phyloP scores from a whole-genome alignment of 2,888 invertebrate species.

The Metacarcinus magister region DNA sequence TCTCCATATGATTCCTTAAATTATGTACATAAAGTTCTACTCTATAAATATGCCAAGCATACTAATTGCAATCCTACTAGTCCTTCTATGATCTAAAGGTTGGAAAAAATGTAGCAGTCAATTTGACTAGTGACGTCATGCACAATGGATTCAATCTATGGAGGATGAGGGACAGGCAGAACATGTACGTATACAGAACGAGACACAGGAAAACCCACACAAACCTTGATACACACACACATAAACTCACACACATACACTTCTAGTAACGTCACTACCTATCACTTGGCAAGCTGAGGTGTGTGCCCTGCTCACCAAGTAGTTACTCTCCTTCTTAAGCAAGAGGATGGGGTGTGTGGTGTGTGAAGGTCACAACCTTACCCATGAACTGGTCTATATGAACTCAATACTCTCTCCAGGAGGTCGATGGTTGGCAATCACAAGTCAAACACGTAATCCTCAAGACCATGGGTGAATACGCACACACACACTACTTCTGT shows the following conservation, averaged over 20 bases:
- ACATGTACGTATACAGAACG: neutral
- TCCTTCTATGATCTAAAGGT: neutral
- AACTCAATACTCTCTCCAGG: no score
- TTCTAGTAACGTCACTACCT: no score
- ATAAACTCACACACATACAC: neutral
- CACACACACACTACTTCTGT: no score
- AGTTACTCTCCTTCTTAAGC: no score
- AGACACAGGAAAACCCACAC: neutral
- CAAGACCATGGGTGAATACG: no score
- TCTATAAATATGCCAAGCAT: neutral
- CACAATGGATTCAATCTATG: neutral
- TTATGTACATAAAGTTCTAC: neutral
- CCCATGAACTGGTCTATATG: no score
- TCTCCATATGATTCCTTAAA: neutral
- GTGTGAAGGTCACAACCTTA: no score
- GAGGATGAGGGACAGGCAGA: neutral
- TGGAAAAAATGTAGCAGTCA: neutral
- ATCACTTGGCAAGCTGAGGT: no score
- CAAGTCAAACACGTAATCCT: no score
- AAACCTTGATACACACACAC: neutral
- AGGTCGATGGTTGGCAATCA: no score
- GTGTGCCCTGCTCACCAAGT: no score
- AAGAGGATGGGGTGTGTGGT: no score
- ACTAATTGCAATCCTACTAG: conserved; percentile 5
- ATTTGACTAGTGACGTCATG: neutral